Evolutionary conservation across 2,113 vertebrate genomes (phyloP).

Genomic region (Silurus asotus): DNA sequence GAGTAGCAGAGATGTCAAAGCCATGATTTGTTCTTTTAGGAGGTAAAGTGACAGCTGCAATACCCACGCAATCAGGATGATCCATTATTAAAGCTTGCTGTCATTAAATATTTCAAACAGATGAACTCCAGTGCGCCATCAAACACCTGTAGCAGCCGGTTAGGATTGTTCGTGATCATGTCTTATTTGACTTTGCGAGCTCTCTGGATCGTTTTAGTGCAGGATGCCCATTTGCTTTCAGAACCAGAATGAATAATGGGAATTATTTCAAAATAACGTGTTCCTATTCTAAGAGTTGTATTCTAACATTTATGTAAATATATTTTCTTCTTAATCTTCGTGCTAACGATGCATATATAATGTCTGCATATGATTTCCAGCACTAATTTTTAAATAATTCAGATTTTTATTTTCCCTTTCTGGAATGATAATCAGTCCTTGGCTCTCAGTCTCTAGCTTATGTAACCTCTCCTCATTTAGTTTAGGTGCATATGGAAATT

Average conservation of each 20-base stretch:
- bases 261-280: not conserved
- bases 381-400: slow-evolving; percentile 61
- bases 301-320: no score
- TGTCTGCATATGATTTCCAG: slow-evolving; percentile 62
- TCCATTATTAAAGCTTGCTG: not conserved
- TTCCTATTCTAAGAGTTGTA: not conserved
- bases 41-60: not conserved
- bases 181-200: not conserved
- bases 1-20: not conserved
- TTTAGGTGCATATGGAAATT: slow-evolving; percentile 51
- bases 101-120: slow-evolving; percentile 3
- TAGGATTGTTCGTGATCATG: not conserved
- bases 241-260: not conserved
- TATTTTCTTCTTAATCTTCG: slow-evolving; percentile 52
- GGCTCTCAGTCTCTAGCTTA: slow-evolving; percentile 47
- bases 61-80: not conserved
- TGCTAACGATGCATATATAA: slow-evolving; percentile 60
- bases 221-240: not conserved
- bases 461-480: slow-evolving; percentile 52
- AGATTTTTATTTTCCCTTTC: slow-evolving; percentile 49
- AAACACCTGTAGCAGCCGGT: not conserved
- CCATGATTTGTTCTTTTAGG: not conserved
- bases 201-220: not conserved
- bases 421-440: slow-evolving; percentile 60
- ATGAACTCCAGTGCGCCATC: not conserved